Evolutionary conservation across 2,113 vertebrate species (phyloP).

Genomic region (Rafetus swinhoei): DNA sequence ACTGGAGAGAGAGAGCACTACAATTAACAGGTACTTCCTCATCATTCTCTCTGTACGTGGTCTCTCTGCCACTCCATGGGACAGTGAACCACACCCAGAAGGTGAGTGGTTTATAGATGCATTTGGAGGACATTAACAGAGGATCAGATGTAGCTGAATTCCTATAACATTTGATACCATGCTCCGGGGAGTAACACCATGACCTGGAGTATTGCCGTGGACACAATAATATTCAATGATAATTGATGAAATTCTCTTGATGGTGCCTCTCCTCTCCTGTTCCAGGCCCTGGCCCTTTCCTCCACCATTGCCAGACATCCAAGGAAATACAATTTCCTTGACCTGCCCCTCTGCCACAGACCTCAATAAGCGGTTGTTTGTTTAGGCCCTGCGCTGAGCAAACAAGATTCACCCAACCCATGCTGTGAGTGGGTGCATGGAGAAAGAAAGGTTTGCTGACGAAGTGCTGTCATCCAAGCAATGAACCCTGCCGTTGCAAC

Average conservation of each 20-base stretch:
- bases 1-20: too few species aligned
- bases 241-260: slow-evolving; percentile 14
- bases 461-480: slow-evolving; percentile 52
- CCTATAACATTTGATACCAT: slow-evolving; percentile 11
- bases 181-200: neutral
- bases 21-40: too few species aligned
- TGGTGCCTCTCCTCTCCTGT: slow-evolving; percentile 38
- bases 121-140: neutral
- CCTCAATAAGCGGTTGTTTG: slow-evolving; percentile 73
- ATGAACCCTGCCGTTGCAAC: slow-evolving; percentile 60
- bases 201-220: neutral
- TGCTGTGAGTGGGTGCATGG: slow-evolving; percentile 49
- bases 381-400: slow-evolving; percentile 74
- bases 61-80: too few species aligned
- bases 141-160: slow-evolving; percentile 4
- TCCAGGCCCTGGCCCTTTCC: slow-evolving; percentile 20
- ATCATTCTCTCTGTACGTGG: too few species aligned
- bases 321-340: slow-evolving; percentile 50
- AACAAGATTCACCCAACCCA: slow-evolving; percentile 75
- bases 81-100: too few species aligned
- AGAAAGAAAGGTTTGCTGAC: slow-evolving; percentile 32
- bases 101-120: neutral
- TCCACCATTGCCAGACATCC: slow-evolving; percentile 42
- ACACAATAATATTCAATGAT: neutral
- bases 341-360: slow-evolving; percentile 48